Base-by-base conservation (phyloP, 2,113 vertebrate genomes). In the Pelecanus crispus region DNA sequence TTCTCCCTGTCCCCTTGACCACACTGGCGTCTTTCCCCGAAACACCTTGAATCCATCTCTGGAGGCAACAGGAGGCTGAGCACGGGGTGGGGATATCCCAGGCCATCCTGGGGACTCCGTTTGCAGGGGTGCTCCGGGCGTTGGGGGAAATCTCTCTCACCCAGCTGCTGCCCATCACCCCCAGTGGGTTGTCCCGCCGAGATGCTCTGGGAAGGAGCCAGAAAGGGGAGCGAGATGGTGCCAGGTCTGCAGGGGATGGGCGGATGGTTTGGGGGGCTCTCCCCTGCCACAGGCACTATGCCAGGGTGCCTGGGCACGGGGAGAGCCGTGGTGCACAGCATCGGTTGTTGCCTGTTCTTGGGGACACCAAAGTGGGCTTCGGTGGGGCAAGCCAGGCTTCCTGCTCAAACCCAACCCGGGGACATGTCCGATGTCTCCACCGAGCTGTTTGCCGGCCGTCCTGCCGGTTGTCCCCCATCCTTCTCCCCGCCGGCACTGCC, bases 71-170 rank as follows among this genome's bases (percentile, higher is more conserved):
- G 55, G 42, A 92, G 24, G 36, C 19, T 58, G 68, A 28, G 26
- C 32, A 7, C 0, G 0, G 22, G 14, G 32, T 6, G 17, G 73
- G 77, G 20, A 31, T 22, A 42, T n/a, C 81, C 32, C 61, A 21
- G 38, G 4, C 14, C 38, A 14, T 17, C 13, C 5, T 21, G 28
- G 47, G 34, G 56, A 11, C 24, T 84, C 26, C 9, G 10, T 45
- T 38, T 28, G 13, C 2, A 4, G 53, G 6, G 5, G 11, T n/a
- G 11, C 21, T 62, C 0, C 0, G 34, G 13, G 16, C 0, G 0
- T 2, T 65, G 74, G 28, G 13, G 7, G 8, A 10, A 42, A 73
- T 50, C 11, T 65, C 31, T 50, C 21, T 47, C 29, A 16, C 24
- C 13, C 8, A 3, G 13, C 5, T 40, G 56, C 52, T 72, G 26